A percentile compares a stretch with the other conserved stretches of the same genome.
Evolutionary conservation across 2,888 invertebrate genomes (phyloP).

Genomic region (Metallyticus violacea): DNA sequence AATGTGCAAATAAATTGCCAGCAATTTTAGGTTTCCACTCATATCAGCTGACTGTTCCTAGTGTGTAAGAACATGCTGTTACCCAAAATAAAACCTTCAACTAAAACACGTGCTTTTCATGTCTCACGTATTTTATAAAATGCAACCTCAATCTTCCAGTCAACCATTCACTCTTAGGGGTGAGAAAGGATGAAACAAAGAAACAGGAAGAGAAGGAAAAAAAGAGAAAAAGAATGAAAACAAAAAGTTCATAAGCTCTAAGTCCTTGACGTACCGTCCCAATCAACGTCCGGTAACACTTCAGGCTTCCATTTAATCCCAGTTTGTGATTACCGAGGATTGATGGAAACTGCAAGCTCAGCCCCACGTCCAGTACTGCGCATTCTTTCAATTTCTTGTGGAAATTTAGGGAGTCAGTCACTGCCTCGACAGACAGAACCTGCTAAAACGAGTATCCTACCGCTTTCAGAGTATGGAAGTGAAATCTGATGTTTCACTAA

Average conservation of each 20-base stretch:
- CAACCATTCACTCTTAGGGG: neutral
- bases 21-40: too few relatives aligned
- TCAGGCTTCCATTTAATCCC: conserved; percentile 1
- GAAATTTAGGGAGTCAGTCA: conserved; percentile 11
- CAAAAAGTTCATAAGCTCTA: neutral
- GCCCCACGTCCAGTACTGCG: neutral
- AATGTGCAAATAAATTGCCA: too few relatives aligned
- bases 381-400: conserved; percentile 12
- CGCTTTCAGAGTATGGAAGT: too few relatives aligned
- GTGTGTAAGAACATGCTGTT: too few relatives aligned
- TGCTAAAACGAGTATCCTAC: too few relatives aligned
- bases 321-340: conserved; percentile 13
- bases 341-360: neutral
- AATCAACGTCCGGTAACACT: neutral
- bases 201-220: neutral
- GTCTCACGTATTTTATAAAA: neutral
- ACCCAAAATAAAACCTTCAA: neutral
- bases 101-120: neutral
- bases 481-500: too few relatives aligned
- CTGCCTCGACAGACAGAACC: neutral
- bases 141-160: neutral
- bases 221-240: neutral
- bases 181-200: too few relatives aligned
- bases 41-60: too few relatives aligned
- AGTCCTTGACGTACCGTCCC: neutral